Evolutionary conservation across 2,888 invertebrate species (phyloP), one percentile per base, ranked within the genome.

Genomic region (Rhamnusium bicolor): DNA sequence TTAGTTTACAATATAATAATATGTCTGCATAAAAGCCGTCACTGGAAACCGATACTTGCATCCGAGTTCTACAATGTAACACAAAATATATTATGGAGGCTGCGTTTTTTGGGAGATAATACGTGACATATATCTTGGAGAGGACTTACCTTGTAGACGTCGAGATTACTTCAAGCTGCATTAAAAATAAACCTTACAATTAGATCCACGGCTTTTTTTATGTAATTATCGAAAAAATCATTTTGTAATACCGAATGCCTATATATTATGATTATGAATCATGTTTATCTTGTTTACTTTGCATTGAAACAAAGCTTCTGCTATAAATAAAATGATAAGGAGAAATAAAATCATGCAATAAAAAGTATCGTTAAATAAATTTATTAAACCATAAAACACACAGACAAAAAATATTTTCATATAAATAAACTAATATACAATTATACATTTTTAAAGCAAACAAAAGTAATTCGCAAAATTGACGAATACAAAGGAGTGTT

Each of bases 321-420:
- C 32, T 18, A 24, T 51, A 51, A 65, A 51, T 51, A 53, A 65
- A 65, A 51, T 18, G 65, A 65, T 51, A 65, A 51, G 53, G 24
- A 6, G 56, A 18, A 51, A 29, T 54, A 29, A 53, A 29, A 56
- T 60, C 21, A 21, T n/a, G 8, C 4, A 24, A 27, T 61, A 46
- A 49, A 66, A 40, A 12, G 19, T 8, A 75, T 79, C 69, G 79
- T 82, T 81, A 81, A 82, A 80, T 79, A 75, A 81, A 81, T 81
- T 81, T 82, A 81, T 81, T 82, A 81, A 82, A 82, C 77, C 77
- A 81, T 78, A 81, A 83, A 82, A 82, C 82, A 81, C 83, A 81
- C 82, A 79, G 80, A 82, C 80, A 80, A 77, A 82, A 80, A 79
- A 76, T 80, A 80, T 80, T 76, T 80, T 75, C 72, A 79, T 79